Conservation (phyloP, 2,113 vertebrate genomes). For the Ceyx cyanopectus region DNA sequence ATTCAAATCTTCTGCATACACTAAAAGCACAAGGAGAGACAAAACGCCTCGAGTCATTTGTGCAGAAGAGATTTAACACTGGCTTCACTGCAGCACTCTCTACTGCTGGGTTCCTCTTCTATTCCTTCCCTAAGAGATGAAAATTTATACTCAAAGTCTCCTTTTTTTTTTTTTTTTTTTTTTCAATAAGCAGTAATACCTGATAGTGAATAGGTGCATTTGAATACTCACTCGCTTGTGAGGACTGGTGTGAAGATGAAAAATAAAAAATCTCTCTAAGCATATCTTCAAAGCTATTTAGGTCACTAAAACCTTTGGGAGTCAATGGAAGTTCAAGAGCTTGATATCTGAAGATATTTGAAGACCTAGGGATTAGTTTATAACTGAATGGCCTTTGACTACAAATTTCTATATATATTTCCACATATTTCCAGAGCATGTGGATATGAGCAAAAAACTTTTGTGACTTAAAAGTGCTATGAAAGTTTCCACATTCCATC, state of each 20-base stretch:
- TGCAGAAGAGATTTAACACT: not conserved
- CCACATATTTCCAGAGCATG: not conserved
- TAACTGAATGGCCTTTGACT: not conserved
- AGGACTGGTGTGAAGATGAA: not conserved
- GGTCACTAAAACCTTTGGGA: not conserved
- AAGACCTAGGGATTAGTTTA: not conserved
- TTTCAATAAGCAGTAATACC: not conserved
- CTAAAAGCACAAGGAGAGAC: not conserved
- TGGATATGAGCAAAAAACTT: not conserved
- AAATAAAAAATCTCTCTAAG: not conserved
- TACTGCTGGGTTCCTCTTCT: not conserved
- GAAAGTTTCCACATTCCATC: not conserved
- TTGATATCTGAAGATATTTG: not conserved
- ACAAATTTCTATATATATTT: not conserved
- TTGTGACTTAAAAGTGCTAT: not conserved
- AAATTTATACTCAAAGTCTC: not conserved
- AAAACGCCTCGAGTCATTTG: not conserved
- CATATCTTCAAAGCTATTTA: not conserved
- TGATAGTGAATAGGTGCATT: not conserved
- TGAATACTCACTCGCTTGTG: not conserved
- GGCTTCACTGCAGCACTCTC: not conserved
- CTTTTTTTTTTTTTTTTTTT: not conserved
- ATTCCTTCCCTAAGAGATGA: not conserved
- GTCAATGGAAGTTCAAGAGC: not conserved
- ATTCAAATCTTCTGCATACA: not conserved